phyloP scores from a whole-genome alignment of 2,888 invertebrate genomes.

The Lasius fuliginosus region DNA sequence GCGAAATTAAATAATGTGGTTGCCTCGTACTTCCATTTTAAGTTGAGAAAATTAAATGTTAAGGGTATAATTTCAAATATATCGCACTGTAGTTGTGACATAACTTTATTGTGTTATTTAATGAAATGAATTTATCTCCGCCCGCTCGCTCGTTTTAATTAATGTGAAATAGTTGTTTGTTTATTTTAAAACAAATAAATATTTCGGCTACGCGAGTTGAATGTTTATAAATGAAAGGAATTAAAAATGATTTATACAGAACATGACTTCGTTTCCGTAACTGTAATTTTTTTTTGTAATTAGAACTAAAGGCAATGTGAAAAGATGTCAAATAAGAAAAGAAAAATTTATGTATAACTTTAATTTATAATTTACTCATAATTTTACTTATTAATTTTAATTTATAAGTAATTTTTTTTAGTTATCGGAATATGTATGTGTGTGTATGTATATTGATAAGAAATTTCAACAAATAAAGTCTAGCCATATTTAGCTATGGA shows the following conservation, averaged over 20 bases:
- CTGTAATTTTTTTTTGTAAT: not conserved
- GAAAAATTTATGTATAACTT: not conserved
- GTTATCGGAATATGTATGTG: not conserved
- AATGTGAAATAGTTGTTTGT: slow-evolving; percentile 3
- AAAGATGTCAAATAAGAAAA: not conserved
- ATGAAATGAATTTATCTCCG: not conserved
- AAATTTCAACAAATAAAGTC: slow-evolving; percentile 5
- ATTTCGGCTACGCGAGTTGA: not conserved
- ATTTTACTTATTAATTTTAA: not conserved
- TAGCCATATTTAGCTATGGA: not conserved
- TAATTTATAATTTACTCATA: not conserved
- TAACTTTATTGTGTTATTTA: not conserved
- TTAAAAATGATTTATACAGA: slow-evolving; percentile 4
- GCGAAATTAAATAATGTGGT: slow-evolving; percentile 23
- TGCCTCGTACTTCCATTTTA: not conserved
- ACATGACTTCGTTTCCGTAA: too few relatives aligned
- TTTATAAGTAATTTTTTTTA: not conserved
- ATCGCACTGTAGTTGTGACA: not conserved
- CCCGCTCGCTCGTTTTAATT: not conserved
- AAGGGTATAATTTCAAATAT: slow-evolving; percentile 1
- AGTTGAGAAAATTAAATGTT: slow-evolving; percentile 21
- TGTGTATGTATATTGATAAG: not conserved
- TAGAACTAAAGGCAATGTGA: not conserved
- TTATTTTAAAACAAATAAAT: slow-evolving; percentile 31
- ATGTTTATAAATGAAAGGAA: not conserved